These are phyloP conservation scores for Brachionichthys hirsutus DNA, from an alignment of 2,113 vertebrate species.

Conservation along the genomic window DNA sequence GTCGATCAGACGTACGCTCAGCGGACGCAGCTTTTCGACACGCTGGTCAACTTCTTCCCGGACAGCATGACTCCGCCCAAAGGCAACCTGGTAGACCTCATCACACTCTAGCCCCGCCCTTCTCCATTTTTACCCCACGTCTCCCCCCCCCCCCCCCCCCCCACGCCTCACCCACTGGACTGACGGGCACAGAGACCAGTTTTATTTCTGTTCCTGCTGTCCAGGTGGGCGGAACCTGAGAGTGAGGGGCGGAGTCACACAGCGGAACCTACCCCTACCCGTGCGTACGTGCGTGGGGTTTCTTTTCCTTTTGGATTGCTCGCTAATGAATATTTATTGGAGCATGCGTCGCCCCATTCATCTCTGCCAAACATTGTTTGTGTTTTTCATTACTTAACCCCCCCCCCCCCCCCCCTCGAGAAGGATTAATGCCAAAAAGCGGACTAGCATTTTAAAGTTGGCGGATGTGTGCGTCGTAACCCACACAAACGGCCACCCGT, in stretches of 20 bases:
- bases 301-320: neutral
- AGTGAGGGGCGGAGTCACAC: slow-evolving; percentile 12
- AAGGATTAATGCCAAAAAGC: slow-evolving; percentile 20
- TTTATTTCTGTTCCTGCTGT: slow-evolving; percentile 47
- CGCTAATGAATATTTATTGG: slow-evolving; percentile 8
- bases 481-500: neutral
- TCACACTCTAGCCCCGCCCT: slow-evolving; percentile 84
- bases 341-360: neutral
- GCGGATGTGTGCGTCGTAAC: slow-evolving; percentile 1
- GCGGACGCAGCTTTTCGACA: slow-evolving; percentile 97
- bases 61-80: slow-evolving; percentile 99
- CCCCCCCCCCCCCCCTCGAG: too few species aligned
- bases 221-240: neutral
- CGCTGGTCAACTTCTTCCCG: slow-evolving; percentile 97
- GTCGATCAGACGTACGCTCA: slow-evolving; percentile 97
- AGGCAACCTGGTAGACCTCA: slow-evolving; percentile 98
- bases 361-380: slow-evolving; percentile 19
- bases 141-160: neutral
- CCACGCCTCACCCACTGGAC: slow-evolving; percentile 12
- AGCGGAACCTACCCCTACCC: slow-evolving; percentile 3
- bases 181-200: slow-evolving; percentile 28
- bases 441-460: slow-evolving; percentile 10
- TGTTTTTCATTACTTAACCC: slow-evolving; percentile 6
- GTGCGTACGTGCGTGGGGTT: neutral
- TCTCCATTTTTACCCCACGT: slow-evolving; percentile 19